Base-by-base conservation (phyloP, 2,797 vertebrate genomes). In the Trachops cirrhosus region DNA sequence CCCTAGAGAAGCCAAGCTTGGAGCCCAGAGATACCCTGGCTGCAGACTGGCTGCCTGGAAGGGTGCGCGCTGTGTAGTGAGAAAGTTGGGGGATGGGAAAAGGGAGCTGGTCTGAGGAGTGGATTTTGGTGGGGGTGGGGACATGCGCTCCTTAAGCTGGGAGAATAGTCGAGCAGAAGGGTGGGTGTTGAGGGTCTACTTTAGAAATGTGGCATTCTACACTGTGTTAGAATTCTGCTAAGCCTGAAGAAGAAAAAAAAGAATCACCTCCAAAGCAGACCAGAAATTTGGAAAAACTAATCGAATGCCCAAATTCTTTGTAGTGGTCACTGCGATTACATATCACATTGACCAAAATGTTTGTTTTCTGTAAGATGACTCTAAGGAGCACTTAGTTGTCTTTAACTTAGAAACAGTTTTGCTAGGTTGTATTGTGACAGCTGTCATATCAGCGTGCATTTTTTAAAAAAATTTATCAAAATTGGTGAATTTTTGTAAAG, bases 11-110 rank as follows among this genome's bases (percentile, higher is more conserved):
- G 94, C 48, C 48, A 16, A 41, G 85, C 95, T 52, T 0, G 24
- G 75, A 88, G 73, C 82, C 16, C n/a, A 46, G 34, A 10, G 57
- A 89, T 52, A 75, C 83, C 89, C 89, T 73, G 4, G 50, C 75
- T 37, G 37, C 12, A 9, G 87, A 46, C 14, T 14, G 50, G 93
- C 91, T 10, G 86, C 94, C 67, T 37, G 68, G 74, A 68, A 62
- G 18, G 59, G 89, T 2, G 89, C 52, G 80, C 91, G 83, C 93
- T 70, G 57, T 71, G 91, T 70, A 71, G 44, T 37, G 19, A 1
- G 87, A 41, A 26, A 44, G 86, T 52, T 29, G 95, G 92, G 90
- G 94, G 85, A 80, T 59, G 96, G 84, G 92, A 44, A 39, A 48
- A 12, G 19, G 75, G 79, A 68, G 68, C 9, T 14, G 8, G 59